Conservation (phyloP, 37 sponge, comb jelly and placozoan genomes). For the Aplysina aerophoba region DNA sequence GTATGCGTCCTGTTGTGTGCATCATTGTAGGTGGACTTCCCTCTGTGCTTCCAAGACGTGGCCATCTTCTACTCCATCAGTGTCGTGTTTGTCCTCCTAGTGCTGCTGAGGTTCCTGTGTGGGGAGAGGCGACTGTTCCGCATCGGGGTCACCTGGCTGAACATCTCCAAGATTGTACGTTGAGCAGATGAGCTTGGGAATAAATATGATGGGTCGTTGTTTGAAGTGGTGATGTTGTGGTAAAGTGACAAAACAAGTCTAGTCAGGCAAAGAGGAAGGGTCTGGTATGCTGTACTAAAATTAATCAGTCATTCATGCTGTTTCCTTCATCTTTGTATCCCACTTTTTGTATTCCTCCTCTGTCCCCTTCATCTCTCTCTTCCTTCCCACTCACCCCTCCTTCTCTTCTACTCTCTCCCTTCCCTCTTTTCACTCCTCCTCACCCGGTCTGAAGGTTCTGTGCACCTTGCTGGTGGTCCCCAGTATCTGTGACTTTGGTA, state of each 20-base stretch:
- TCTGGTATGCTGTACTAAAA: too few species aligned
- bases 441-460: slow-evolving; percentile 50
- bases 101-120: slow-evolving; percentile 35
- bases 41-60: slow-evolving; percentile 90
- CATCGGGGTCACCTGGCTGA: slow-evolving; percentile 50
- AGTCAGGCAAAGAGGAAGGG: too few species aligned
- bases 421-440: too few species aligned
- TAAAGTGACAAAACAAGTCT: too few species aligned
- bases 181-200: neutral
- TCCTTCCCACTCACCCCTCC: neutral
- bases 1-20: neutral
- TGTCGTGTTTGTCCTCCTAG: slow-evolving; percentile 53
- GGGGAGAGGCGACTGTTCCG: slow-evolving; percentile 7
- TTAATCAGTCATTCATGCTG: too few species aligned
- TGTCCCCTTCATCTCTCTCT: too few species aligned
- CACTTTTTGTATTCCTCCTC: too few species aligned
- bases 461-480: slow-evolving; percentile 39
- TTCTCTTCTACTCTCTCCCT: neutral
- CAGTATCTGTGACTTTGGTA: slow-evolving; percentile 56
- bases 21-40: slow-evolving; percentile 60
- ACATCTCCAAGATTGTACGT: slow-evolving; percentile 64
- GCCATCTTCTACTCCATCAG: slow-evolving; percentile 68
- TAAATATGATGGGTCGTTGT: too few species aligned
- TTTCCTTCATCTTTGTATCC: too few species aligned
- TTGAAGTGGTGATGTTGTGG: too few species aligned